Evolutionary conservation across 2,888 invertebrate species (phyloP).

Genomic region (Mylabris sibirica): DNA sequence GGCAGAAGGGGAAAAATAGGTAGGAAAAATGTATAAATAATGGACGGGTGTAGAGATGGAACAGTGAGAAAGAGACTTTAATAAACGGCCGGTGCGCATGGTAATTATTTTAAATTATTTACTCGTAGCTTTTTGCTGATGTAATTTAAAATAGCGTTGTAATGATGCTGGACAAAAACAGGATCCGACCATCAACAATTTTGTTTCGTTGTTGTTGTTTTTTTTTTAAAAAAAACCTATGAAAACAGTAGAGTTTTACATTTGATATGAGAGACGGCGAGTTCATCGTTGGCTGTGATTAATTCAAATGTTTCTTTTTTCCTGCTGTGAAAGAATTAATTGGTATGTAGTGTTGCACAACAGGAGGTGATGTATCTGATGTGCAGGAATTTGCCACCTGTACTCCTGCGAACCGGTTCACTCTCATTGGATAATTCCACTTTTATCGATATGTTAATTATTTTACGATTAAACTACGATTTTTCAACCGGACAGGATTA

Average conservation of each 20-base stretch:
- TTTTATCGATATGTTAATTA: not conserved
- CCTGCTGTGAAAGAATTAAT: not conserved
- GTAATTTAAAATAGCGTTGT: conserved; percentile 35
- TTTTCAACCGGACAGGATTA: conserved; percentile 37
- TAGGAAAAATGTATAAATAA: conserved; percentile 5
- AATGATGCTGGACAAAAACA: conserved; percentile 33
- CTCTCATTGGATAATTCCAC: not conserved
- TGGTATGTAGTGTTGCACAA: not conserved
- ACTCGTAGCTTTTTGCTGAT: conserved; percentile 33
- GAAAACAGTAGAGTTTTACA: not conserved
- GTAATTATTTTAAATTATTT: conserved; percentile 38
- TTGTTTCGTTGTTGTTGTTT: not conserved
- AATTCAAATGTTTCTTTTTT: conserved; percentile 4
- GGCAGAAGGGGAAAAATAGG: conserved; percentile 13
- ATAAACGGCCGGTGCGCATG: conserved; percentile 24
- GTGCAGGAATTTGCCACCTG: conserved; percentile 4
- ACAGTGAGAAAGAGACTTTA: conserved; percentile 21
- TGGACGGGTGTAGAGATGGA: conserved; percentile 13
- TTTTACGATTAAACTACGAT: not conserved
- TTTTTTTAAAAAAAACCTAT: not conserved
- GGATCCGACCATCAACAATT: conserved; percentile 27
- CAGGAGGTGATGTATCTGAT: conserved; percentile 3
- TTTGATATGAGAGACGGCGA: not conserved
- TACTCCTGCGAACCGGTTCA: not conserved
- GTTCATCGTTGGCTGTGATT: conserved; percentile 5